Evolutionary conservation across 1,140 invertebrate genomes (phyloP).

Genomic region (Polyergus mexicanus): DNA sequence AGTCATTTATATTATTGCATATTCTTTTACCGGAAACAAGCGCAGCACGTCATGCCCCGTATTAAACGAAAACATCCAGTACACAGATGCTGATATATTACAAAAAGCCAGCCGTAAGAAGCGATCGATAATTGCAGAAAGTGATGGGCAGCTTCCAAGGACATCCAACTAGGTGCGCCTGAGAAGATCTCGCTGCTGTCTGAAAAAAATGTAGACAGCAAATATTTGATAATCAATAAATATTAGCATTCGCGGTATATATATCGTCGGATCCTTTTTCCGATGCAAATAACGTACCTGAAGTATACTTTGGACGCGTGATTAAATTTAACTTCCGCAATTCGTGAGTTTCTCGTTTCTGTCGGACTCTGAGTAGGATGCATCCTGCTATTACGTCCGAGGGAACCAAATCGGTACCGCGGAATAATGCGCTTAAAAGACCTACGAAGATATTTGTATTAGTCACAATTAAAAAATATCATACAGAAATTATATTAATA

Average conservation of each 20-base stretch:
- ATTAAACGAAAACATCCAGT: constrained; percentile 92
- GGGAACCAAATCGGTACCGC: constrained; percentile 94
- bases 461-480: neutral
- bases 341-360: constrained; percentile 91
- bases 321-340: constrained; percentile 90
- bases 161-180: constrained; percentile 92
- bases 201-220: constrained; percentile 5
- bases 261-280: neutral
- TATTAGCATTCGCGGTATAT: neutral
- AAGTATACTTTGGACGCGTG: constrained; percentile 89
- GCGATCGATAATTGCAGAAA: constrained; percentile 93
- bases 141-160: constrained; percentile 91
- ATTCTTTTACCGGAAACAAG: constrained; percentile 89
- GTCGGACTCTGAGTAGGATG: constrained; percentile 91
- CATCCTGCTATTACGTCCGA: constrained; percentile 96
- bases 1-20: neutral
- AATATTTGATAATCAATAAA: constrained; percentile 25
- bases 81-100: constrained; percentile 91
- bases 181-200: constrained; percentile 86
- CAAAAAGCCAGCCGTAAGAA: constrained; percentile 97
- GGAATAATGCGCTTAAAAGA: constrained; percentile 91
- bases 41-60: constrained; percentile 90
- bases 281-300: constrained; percentile 83
- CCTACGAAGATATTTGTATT: constrained; percentile 82
- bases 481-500: neutral